phyloP scores from a whole-genome alignment of 1,140 invertebrate species.

The Zaprionus capensis region DNA sequence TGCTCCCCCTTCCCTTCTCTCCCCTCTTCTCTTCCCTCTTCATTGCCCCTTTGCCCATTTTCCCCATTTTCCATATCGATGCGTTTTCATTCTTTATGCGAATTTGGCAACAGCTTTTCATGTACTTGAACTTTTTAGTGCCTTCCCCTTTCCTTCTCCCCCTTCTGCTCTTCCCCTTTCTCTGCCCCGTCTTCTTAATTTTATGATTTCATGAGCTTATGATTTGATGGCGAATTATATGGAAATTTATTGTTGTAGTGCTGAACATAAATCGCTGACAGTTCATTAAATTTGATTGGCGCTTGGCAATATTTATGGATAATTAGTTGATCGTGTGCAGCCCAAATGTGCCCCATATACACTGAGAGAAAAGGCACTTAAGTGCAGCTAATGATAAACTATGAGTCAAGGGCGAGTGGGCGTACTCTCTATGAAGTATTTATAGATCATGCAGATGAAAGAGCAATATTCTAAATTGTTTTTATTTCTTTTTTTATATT shows the following conservation, averaged over 20 bases:
- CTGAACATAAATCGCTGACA: conserved; percentile 69
- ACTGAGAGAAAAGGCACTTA: conserved; percentile 11
- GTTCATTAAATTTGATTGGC: conserved; percentile 64
- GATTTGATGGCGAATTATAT: conserved; percentile 70
- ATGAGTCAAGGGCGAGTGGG: background rate
- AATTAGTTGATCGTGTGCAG: conserved; percentile 44
- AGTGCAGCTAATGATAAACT: conserved; percentile 5
- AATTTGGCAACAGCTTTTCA: conserved; percentile 45
- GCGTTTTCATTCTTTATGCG: conserved; percentile 19
- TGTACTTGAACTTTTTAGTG: conserved; percentile 56
- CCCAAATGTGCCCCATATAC: background rate
- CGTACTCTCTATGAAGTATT: background rate
- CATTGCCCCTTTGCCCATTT: conserved; percentile 6
- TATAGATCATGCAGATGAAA: background rate
- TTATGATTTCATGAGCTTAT: conserved; percentile 71
- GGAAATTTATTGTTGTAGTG: conserved; percentile 50
- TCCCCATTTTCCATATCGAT: conserved; percentile 39
- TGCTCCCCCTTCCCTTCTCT: background rate
- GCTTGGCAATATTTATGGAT: conserved; percentile 57
- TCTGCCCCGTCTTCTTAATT: conserved; percentile 34
- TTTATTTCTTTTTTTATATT: background rate
- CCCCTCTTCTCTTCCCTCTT: conserved; percentile 3
- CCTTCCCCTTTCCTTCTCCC: too few species aligned
- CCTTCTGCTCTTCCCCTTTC: background rate
- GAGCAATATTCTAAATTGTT: background rate